Evolutionary conservation across 2,797 vertebrate genomes (phyloP).

Genomic region (Gephyroberyx darwinii): DNA sequence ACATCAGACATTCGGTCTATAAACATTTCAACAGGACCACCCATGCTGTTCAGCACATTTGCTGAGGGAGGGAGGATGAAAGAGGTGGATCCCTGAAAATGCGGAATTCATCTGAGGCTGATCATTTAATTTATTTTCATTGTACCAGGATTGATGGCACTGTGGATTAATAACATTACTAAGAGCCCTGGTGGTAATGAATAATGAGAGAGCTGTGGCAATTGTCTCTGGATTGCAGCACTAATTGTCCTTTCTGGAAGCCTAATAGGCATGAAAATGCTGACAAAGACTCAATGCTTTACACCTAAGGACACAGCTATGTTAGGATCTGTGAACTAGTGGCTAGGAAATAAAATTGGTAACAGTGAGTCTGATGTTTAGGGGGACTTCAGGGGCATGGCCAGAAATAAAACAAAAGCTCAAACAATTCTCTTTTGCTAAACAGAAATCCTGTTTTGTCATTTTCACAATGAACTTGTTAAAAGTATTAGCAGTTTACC

Average conservation of each 20-base stretch:
- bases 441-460: too few relatives aligned
- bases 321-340: neutral
- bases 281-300: conserved; percentile 25
- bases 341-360: neutral
- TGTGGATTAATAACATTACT: conserved; percentile 17
- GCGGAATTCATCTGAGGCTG: conserved; percentile 30
- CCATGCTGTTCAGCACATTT: conserved; percentile 34
- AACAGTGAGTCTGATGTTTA: conserved; percentile 3
- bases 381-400: neutral
- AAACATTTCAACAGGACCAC: conserved; percentile 49
- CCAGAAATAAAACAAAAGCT: conserved; percentile 13
- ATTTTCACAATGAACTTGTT: too few relatives aligned
- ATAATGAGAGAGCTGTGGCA: neutral
- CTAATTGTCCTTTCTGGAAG: conserved; percentile 11
- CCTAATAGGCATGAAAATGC: neutral
- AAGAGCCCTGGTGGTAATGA: neutral
- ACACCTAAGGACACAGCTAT: conserved; percentile 7
- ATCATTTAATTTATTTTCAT: conserved; percentile 39
- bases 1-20: conserved; percentile 24
- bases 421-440: too few relatives aligned
- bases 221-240: conserved; percentile 4
- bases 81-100: conserved; percentile 47
- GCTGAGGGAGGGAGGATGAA: conserved; percentile 31
- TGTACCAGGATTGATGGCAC: conserved; percentile 13
- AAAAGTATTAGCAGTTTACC: too few relatives aligned